Evolutionary conservation across 2,797 vertebrate genomes (phyloP).

Genomic region (Gobio occitaniae): DNA sequence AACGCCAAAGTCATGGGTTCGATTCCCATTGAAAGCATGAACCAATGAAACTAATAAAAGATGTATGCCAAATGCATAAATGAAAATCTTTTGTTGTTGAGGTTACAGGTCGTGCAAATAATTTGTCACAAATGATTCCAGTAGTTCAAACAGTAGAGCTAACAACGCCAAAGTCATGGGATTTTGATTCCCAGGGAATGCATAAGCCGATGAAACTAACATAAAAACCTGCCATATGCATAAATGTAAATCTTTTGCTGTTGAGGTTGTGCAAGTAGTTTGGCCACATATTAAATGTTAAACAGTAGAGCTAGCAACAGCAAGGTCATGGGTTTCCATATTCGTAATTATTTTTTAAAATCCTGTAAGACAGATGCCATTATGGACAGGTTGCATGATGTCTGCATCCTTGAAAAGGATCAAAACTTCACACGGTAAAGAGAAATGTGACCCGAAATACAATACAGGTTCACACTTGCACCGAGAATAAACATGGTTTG

Average conservation of each 20-base stretch:
- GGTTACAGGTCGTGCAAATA: neutral
- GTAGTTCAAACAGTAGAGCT: neutral
- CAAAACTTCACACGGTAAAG: neutral
- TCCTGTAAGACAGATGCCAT: neutral
- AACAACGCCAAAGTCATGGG: neutral
- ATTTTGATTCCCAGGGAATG: no score
- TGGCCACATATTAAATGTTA: no score
- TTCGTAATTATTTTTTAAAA: no score
- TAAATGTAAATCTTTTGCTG: no score
- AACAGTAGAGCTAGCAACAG: no score
- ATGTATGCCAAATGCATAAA: neutral
- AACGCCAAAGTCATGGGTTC: neutral
- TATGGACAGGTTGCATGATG: neutral
- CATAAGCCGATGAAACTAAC: no score
- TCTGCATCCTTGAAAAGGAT: neutral
- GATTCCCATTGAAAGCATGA: neutral
- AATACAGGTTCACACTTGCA: neutral
- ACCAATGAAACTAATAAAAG: neutral
- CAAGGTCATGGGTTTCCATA: neutral
- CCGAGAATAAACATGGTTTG: neutral
- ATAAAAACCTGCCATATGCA: no score
- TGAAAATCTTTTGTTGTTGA: neutral
- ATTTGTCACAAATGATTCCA: neutral
- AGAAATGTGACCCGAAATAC: neutral
- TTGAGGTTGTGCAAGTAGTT: no score